Percentiles rank a stretch among this genome's conserved stretches.
Conservation (phyloP, 23 tunicate genomes). For the Styela clava region DNA sequence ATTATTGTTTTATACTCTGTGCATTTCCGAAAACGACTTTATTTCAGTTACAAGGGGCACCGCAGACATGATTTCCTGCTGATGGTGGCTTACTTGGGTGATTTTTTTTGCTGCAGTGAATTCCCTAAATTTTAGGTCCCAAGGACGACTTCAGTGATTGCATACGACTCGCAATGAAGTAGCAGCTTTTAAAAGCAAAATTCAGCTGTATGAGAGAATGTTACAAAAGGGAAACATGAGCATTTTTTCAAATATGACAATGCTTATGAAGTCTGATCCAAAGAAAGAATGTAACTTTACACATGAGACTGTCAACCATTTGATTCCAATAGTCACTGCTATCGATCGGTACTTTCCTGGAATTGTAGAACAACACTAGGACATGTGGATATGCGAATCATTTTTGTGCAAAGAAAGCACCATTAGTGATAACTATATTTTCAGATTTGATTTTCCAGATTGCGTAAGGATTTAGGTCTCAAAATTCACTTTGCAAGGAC, state of each 20-base stretch:
- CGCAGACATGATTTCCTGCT: background rate
- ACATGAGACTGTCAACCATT: background rate
- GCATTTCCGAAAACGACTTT: no score
- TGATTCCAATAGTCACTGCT: constrained; percentile 3
- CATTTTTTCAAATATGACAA: constrained; percentile 3
- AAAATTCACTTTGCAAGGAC: constrained; percentile 33
- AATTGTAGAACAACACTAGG: constrained; percentile 17
- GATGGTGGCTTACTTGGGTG: constrained; percentile 29
- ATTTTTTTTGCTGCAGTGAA: constrained; percentile 14
- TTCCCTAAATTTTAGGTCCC: constrained; percentile 1
- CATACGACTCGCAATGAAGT: constrained; percentile 22
- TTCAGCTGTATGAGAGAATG: background rate
- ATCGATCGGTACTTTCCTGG: constrained; percentile 16
- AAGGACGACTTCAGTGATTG: constrained; percentile 32
- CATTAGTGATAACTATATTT: constrained; percentile 32
- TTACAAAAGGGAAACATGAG: background rate
- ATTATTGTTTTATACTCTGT: no score
- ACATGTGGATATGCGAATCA: background rate
- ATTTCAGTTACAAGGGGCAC: no score
- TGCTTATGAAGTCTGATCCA: constrained; percentile 24
- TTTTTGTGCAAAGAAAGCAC: background rate
- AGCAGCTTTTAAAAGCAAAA: background rate
- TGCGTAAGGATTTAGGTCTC: constrained; percentile 42
- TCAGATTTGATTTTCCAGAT: constrained; percentile 37
- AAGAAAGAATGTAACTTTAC: constrained; percentile 24